These are phyloP conservation scores for Beris morrisii DNA, from an alignment of 2,888 invertebrate genomes.

Conservation along the genomic window DNA sequence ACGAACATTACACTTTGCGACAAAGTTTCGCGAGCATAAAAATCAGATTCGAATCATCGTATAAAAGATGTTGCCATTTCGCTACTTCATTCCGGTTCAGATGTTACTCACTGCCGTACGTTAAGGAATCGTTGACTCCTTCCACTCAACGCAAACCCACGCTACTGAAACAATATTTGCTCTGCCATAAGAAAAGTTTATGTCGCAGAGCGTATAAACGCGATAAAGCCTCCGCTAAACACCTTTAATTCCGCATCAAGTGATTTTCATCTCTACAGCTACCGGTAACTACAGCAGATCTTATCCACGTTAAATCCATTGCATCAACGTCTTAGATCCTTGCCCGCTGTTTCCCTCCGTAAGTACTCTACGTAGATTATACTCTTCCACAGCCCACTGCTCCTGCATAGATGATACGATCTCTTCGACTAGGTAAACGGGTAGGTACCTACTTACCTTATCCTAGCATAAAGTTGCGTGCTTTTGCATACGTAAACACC, in stretches of 20 bases:
- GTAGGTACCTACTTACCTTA: constrained; percentile 15
- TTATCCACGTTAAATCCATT: no score
- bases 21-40: no score
- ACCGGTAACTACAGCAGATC: no score
- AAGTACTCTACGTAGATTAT: background rate
- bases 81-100: no score
- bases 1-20: no score
- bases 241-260: constrained; percentile 20
- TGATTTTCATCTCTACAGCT: constrained; percentile 13
- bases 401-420: constrained; percentile 12
- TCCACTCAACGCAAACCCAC: no score
- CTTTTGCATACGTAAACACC: constrained; percentile 20
- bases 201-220: constrained; percentile 1
- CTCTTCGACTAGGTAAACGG: constrained; percentile 9
- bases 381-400: background rate
- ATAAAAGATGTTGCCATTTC: no score
- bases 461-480: constrained; percentile 21
- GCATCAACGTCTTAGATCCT: background rate
- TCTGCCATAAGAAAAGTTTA: background rate
- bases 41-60: no score
- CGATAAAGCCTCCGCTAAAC: constrained; percentile 21
- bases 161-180: background rate
- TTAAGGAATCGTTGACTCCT: no score
- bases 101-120: no score
- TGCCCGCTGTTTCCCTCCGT: background rate